Percentiles rank a stretch among this genome's conserved stretches.
phyloP scores from a whole-genome alignment of 92 coral and sea anemone species.

The Zoanthus gigantus region DNA sequence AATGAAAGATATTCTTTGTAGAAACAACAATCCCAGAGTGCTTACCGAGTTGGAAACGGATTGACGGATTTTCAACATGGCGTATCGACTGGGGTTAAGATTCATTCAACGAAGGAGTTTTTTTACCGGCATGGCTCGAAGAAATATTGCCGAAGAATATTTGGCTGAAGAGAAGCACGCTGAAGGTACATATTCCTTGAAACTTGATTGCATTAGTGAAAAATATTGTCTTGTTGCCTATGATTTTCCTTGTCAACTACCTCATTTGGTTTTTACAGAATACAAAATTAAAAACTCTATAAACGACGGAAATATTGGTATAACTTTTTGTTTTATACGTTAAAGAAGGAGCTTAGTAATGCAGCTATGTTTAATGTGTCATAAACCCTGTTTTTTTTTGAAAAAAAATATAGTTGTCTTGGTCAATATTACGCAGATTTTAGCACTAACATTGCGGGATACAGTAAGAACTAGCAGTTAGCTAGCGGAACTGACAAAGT shows the following conservation, averaged over 20 bases:
- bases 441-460: no score
- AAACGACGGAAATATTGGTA: no score
- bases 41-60: neutral
- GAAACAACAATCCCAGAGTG: slow-evolving; percentile 21
- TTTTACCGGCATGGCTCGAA: slow-evolving; percentile 62
- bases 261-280: no score
- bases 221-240: neutral
- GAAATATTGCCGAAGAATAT: slow-evolving; percentile 63
- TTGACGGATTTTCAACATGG: slow-evolving; percentile 73
- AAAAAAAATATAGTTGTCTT: no score
- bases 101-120: slow-evolving; percentile 73
- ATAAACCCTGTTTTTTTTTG: no score
- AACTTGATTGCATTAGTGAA: neutral
- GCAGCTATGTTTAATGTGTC: no score
- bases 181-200: slow-evolving; percentile 69
- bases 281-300: no score
- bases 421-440: no score
- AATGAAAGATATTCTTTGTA: neutral
- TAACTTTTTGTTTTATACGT: no score
- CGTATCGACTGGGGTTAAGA: slow-evolving; percentile 74
- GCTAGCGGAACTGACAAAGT: no score
- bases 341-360: no score
- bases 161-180: slow-evolving; percentile 93
- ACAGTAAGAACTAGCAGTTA: no score
- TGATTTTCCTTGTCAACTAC: neutral